These are phyloP conservation scores for Lophius piscatorius DNA, from an alignment of 2,113 vertebrate species.

Conservation along the genomic window DNA sequence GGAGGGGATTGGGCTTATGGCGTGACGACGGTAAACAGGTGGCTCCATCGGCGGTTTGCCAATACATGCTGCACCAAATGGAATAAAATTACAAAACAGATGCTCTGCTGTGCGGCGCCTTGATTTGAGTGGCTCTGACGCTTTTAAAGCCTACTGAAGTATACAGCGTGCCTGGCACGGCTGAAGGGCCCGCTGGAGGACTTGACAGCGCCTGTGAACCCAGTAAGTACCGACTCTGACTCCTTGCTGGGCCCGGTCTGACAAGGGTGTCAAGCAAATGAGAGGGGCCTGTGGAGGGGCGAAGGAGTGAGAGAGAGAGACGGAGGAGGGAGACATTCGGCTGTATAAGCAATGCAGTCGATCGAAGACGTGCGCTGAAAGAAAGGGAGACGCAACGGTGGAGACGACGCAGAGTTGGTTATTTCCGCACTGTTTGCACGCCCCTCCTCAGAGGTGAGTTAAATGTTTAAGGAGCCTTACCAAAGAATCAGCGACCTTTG, in stretches of 20 bases:
- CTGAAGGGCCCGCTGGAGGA: conserved; percentile 43
- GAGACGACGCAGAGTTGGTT: conserved; percentile 2
- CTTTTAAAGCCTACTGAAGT: conserved; percentile 57
- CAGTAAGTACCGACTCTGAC: conserved; percentile 59
- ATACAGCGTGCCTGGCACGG: conserved; percentile 25
- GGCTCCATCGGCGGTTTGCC: conserved; percentile 60
- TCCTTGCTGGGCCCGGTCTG: conserved; percentile 56
- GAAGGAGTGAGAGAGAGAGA: conserved; percentile 13
- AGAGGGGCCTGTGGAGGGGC: conserved; percentile 47
- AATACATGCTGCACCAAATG: conserved; percentile 55
- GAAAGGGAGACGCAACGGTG: conserved; percentile 18
- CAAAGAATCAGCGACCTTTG: conserved; percentile 36
- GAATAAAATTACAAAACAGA: conserved; percentile 70
- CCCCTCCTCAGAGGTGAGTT: neutral
- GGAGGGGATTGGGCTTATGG: conserved; percentile 45
- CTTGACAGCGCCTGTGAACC: conserved; percentile 62
- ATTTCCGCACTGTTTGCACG: no score
- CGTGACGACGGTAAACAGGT: conserved; percentile 62
- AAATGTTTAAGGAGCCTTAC: conserved; percentile 43
- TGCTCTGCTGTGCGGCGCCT: conserved; percentile 57
- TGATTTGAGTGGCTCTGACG: conserved; percentile 58
- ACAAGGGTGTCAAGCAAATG: conserved; percentile 67
- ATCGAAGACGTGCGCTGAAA: conserved; percentile 23
- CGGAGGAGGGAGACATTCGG: conserved; percentile 32
- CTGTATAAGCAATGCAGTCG: conserved; percentile 31